These are phyloP conservation scores for Anoplopoma fimbria DNA, from an alignment of 2,113 vertebrate genomes.

Conservation along the genomic window DNA sequence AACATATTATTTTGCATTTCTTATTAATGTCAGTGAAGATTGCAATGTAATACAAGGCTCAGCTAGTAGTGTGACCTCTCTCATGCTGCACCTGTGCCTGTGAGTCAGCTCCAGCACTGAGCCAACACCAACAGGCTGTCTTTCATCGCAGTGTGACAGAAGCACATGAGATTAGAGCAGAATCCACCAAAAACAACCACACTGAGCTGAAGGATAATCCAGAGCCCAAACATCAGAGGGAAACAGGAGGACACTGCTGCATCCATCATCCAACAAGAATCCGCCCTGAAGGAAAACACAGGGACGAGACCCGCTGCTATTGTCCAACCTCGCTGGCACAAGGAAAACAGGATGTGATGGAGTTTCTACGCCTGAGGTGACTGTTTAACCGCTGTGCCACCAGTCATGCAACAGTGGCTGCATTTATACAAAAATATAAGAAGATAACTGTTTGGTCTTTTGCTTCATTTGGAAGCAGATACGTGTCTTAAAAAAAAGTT, in stretches of 20 bases:
- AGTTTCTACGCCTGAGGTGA: slow-evolving; percentile 67
- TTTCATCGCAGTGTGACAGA: slow-evolving; percentile 78
- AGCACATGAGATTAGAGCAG: slow-evolving; percentile 71
- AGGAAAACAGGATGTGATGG: slow-evolving; percentile 67
- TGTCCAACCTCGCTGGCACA: slow-evolving; percentile 54
- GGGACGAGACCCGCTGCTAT: slow-evolving; percentile 43
- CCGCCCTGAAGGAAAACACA: slow-evolving; percentile 73
- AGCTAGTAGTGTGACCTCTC: slow-evolving; percentile 39
- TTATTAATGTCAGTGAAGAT: slow-evolving; percentile 10
- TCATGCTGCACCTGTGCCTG: slow-evolving; percentile 75
- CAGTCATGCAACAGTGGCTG: slow-evolving; percentile 41
- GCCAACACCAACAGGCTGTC: slow-evolving; percentile 78
- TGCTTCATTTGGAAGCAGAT: slow-evolving; percentile 29
- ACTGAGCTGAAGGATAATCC: slow-evolving; percentile 75
- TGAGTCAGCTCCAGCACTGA: slow-evolving; percentile 65
- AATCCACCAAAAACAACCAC: slow-evolving; percentile 78
- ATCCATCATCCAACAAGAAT: slow-evolving; percentile 66
- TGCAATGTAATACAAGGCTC: slow-evolving; percentile 2
- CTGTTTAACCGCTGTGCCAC: slow-evolving; percentile 28
- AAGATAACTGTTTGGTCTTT: background rate
- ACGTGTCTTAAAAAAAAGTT: slow-evolving; percentile 18
- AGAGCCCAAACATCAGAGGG: slow-evolving; percentile 75
- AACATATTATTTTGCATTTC: slow-evolving; percentile 26
- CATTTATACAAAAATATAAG: background rate
- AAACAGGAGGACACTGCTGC: slow-evolving; percentile 64